Evolutionary conservation across 2,113 vertebrate genomes (phyloP).

Genomic region (Phalacrocorax brasilianus): DNA sequence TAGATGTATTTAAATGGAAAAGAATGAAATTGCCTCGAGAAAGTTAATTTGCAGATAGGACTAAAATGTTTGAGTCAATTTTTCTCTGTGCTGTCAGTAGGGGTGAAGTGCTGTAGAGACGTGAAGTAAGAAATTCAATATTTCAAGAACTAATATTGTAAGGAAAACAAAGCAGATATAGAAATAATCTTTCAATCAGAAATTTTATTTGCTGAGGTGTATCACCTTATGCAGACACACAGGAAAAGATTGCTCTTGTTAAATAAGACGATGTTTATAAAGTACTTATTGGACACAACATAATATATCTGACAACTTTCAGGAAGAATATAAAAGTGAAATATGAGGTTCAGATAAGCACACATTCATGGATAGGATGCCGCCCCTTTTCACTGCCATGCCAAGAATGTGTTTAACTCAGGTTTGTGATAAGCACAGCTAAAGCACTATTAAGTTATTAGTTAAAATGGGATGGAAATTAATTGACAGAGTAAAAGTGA

Average conservation of each 20-base stretch:
- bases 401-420: neutral
- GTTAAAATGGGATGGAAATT: neutral
- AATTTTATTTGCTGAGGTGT: conserved; percentile 8
- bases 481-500: neutral
- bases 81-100: neutral
- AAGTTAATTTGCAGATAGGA: conserved; percentile 43
- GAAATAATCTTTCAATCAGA: conserved; percentile 21
- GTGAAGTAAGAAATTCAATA: conserved; percentile 11
- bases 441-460: neutral
- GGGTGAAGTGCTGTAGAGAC: neutral
- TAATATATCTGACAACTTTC: neutral
- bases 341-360: neutral
- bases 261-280: neutral
- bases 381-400: neutral
- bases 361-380: neutral
- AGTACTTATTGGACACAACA: neutral
- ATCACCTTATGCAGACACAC: neutral
- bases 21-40: neutral
- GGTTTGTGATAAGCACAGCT: neutral
- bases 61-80: neutral
- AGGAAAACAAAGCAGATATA: conserved; percentile 13
- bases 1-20: conserved; percentile 11
- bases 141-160: conserved; percentile 3
- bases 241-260: neutral
- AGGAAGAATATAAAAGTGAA: neutral